A percentile compares a stretch with the other conserved stretches of the same genome.
These are phyloP conservation scores for Pocillopora damicornis DNA, from an alignment of 64 coral and sea anemone species.

Conservation along the genomic window DNA sequence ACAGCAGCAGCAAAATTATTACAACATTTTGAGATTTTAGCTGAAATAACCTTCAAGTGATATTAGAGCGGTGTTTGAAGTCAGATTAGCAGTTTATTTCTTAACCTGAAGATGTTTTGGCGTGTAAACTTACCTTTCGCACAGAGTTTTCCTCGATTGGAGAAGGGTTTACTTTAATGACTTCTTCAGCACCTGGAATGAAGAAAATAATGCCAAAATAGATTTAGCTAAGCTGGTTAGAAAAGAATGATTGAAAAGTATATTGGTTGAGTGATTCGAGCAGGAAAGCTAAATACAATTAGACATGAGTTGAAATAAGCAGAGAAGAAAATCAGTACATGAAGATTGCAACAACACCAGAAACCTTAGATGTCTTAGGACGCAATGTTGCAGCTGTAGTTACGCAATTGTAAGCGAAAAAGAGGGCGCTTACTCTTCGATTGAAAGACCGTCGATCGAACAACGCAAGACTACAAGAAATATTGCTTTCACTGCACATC, in stretches of 20 bases:
- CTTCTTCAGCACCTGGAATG: neutral
- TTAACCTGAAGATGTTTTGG: neutral
- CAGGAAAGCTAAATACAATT: neutral
- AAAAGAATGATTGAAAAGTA: neutral
- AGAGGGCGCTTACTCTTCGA: too few relatives aligned
- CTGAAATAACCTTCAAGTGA: neutral
- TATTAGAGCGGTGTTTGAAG: neutral
- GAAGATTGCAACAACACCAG: too few relatives aligned
- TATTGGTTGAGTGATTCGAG: neutral
- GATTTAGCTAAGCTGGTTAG: neutral
- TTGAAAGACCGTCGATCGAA: too few relatives aligned
- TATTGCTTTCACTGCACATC: too few relatives aligned
- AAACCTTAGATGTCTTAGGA: too few relatives aligned
- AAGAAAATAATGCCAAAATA: neutral
- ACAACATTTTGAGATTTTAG: neutral
- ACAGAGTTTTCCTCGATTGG: constrained; percentile 9
- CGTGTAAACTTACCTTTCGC: neutral
- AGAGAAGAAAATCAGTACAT: too few relatives aligned
- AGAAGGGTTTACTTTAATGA: neutral
- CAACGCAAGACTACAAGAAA: too few relatives aligned
- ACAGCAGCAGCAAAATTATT: too few relatives aligned
- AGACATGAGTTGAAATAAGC: neutral
- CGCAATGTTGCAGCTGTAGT: too few relatives aligned
- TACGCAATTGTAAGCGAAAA: too few relatives aligned
- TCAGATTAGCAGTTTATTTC: neutral